These are phyloP conservation scores for Masticophis lateralis DNA, from an alignment of 2,797 vertebrate genomes.

Conservation along the genomic window DNA sequence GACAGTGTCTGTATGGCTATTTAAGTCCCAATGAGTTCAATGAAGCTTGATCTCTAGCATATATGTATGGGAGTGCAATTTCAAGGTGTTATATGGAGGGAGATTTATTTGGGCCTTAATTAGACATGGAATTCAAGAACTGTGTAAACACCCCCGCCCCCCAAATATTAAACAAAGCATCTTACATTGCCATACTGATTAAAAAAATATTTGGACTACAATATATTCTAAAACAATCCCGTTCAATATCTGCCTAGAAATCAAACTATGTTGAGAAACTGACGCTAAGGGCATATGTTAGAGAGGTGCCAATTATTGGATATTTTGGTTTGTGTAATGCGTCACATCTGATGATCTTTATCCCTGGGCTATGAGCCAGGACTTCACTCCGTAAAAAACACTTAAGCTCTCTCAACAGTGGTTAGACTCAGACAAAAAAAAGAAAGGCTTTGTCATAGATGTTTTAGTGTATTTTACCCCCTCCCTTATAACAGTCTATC, in stretches of 20 bases:
- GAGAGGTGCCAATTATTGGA: background rate
- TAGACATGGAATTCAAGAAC: background rate
- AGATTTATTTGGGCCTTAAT: background rate
- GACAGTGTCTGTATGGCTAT: too few relatives aligned
- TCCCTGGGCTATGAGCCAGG: background rate
- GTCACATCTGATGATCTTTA: background rate
- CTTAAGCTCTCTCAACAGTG: slow-evolving; percentile 13
- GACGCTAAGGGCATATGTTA: background rate
- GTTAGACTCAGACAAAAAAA: background rate
- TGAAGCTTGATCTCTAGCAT: background rate
- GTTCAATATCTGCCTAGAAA: background rate
- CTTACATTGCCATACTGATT: background rate
- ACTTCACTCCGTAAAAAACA: background rate
- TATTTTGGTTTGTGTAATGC: background rate
- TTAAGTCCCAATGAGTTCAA: background rate
- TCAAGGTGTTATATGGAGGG: background rate
- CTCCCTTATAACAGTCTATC: background rate
- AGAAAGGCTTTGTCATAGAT: background rate
- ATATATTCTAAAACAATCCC: background rate
- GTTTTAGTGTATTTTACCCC: background rate
- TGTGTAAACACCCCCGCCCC: background rate
- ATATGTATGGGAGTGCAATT: background rate
- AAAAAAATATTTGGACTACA: background rate
- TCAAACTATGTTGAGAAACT: background rate
- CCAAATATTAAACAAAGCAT: background rate